Conservation (phyloP, 2,113 vertebrate genomes). For the Scomber colias region DNA sequence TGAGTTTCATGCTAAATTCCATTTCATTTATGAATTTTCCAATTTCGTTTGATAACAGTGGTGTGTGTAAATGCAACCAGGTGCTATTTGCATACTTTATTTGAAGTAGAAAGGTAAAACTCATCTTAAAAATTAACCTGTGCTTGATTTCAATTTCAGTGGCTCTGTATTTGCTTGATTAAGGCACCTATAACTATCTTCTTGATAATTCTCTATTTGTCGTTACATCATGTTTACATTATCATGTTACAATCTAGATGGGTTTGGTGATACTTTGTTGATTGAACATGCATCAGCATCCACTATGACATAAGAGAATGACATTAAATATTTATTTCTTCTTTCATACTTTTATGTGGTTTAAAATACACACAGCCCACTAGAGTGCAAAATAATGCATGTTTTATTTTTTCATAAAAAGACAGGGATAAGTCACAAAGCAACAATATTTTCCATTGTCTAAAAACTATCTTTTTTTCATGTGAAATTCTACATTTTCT, state of each 20-base stretch:
- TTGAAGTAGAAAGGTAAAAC: not conserved
- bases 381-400: conserved; percentile 65
- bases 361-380: conserved; percentile 37
- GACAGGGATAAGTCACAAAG: conserved; percentile 80
- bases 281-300: conserved; percentile 16
- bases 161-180: conserved; percentile 12
- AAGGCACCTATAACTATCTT: conserved; percentile 3
- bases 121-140: not conserved
- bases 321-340: conserved; percentile 63
- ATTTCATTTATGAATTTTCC: not conserved
- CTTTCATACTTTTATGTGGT: not conserved
- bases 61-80: conserved; percentile 16
- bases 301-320: conserved; percentile 32
- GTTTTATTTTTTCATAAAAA: conserved; percentile 80
- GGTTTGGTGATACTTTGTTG: not conserved
- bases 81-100: conserved; percentile 24
- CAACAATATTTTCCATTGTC: conserved; percentile 70
- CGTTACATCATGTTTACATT: conserved; percentile 30
- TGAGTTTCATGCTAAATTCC: not conserved
- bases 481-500: conserved; percentile 68
- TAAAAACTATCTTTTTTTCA: conserved; percentile 71
- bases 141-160: conserved; percentile 2
- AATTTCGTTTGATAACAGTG: not conserved
- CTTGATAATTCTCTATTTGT: conserved; percentile 14
- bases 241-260: not conserved